A percentile compares a stretch with the other conserved stretches of the same genome.
Conservation (phyloP, 2,888 invertebrate genomes). For the Brachyptera risi region DNA sequence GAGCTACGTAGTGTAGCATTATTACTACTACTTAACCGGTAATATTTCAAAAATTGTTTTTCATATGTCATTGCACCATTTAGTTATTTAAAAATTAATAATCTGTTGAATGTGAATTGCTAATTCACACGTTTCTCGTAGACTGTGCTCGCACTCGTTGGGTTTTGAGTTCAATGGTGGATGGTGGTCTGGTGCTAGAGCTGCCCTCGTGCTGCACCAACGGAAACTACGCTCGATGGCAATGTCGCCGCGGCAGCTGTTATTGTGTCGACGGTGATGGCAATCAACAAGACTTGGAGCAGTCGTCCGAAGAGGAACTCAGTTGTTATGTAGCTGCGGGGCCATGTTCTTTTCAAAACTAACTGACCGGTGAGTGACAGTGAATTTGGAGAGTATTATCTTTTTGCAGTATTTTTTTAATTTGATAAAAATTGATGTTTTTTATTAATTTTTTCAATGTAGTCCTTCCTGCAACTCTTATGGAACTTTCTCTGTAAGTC, state of each 20-base stretch:
- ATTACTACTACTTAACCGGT: no score
- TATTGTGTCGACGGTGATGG: constrained; percentile 62
- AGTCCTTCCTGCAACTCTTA: no score
- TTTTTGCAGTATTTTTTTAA: no score
- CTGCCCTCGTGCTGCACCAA: constrained; percentile 57
- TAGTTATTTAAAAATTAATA: no score
- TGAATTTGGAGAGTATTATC: no score
- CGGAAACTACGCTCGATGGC: constrained; percentile 59
- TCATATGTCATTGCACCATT: no score
- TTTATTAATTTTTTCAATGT: no score
- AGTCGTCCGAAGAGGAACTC: constrained; percentile 26
- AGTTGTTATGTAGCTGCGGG: background rate
- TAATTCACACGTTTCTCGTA: no score
- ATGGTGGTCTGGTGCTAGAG: constrained; percentile 40
- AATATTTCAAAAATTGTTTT: no score
- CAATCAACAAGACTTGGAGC: constrained; percentile 42
- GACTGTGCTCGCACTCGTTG: constrained; percentile 58
- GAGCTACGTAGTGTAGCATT: no score
- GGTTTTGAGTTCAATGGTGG: constrained; percentile 44
- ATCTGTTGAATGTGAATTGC: background rate
- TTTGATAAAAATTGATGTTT: no score
- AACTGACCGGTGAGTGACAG: background rate
- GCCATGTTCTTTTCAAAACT: background rate
- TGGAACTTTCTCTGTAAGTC: no score
- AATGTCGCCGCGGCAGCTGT: constrained; percentile 58